Evolutionary conservation across 1,140 invertebrate genomes (phyloP), one percentile per base, ranked within the genome.

Genomic region (Lasaia peninsularis): DNA sequence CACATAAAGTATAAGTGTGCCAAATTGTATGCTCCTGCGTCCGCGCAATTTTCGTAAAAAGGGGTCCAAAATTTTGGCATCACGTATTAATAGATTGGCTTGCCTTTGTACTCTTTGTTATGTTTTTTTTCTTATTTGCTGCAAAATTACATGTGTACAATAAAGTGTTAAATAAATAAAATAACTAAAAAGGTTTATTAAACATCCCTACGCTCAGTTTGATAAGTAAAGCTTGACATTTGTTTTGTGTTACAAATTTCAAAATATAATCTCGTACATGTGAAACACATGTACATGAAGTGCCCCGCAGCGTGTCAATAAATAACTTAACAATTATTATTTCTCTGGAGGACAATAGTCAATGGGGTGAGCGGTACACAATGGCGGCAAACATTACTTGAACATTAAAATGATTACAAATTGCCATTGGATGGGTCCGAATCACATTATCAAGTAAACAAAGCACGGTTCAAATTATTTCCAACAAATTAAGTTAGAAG

Each of bases 381-480:
- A 65, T 63, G 65, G 52, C 57, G 49, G 53, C 58, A 62, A 69
- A 58, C 71, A 77, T 75, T 71, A 76, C 67, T 75, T 67, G 55
- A 69, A 56, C 74, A 82, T 86, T 83, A 78, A 80, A 82, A 78
- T 84, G 76, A 80, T 86, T 82, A 82, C 80, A 86, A 84, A 83
- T 86, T 74, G 75, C 65, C 60, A 78, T 79, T 68, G 66, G 70
- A 85, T 83, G 75, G 77, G 75, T 65, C 68, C 73, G 74, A 80
- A 84, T 74, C 72, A 67, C 75, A 76, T 78, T 75, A 78, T 58
- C 44, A 48, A 54, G 51, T 72, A 75, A 77, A 77, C 73, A 78
- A 76, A 71, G 58, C 48, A 37, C 58, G 54, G 51, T 69, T 57
- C 65, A 57, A 63, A 63, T 66, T 75, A 74, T 75, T 74, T 71